Percentiles rank a stretch among this genome's conserved stretches.
These are phyloP conservation scores for Ptilodon capucinus DNA, from an alignment of 2,888 invertebrate species.

Conservation along the genomic window DNA sequence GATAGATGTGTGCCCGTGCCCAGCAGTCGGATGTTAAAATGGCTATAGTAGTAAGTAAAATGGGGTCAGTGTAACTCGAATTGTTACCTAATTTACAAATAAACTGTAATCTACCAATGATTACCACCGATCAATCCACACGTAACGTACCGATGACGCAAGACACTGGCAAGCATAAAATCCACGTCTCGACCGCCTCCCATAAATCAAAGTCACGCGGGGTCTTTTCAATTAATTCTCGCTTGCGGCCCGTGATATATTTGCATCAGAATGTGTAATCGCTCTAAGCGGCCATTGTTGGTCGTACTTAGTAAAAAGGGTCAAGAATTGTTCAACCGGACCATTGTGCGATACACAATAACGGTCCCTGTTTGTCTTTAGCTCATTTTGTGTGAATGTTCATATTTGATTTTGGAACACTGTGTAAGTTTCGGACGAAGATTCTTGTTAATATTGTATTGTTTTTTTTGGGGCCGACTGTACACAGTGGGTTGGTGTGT, in stretches of 20 bases:
- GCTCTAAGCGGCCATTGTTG: constrained; percentile 40
- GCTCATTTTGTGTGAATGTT: constrained; percentile 57
- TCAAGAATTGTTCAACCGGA: constrained; percentile 42
- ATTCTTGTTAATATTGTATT: constrained; percentile 53
- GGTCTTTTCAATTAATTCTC: constrained; percentile 50
- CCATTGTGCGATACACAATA: constrained; percentile 60
- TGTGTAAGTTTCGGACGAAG: constrained; percentile 49
- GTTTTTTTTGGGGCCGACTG: constrained; percentile 15
- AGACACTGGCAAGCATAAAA: neutral
- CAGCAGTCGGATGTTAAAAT: too few relatives aligned
- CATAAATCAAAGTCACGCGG: constrained; percentile 47
- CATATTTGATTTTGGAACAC: constrained; percentile 71
- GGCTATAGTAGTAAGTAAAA: neutral
- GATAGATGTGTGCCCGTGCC: too few relatives aligned
- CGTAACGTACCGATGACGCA: neutral
- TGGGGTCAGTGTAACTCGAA: neutral
- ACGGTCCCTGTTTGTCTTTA: constrained; percentile 62
- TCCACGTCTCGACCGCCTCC: constrained; percentile 13
- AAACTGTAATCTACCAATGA: neutral
- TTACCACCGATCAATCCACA: neutral
- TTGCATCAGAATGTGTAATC: constrained; percentile 52
- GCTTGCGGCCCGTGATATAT: constrained; percentile 40
- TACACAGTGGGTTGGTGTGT: neutral
- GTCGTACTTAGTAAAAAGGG: constrained; percentile 49
- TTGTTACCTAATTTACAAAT: neutral